phyloP scores from a whole-genome alignment of 2,113 vertebrate species.

The Prolemur simus region DNA sequence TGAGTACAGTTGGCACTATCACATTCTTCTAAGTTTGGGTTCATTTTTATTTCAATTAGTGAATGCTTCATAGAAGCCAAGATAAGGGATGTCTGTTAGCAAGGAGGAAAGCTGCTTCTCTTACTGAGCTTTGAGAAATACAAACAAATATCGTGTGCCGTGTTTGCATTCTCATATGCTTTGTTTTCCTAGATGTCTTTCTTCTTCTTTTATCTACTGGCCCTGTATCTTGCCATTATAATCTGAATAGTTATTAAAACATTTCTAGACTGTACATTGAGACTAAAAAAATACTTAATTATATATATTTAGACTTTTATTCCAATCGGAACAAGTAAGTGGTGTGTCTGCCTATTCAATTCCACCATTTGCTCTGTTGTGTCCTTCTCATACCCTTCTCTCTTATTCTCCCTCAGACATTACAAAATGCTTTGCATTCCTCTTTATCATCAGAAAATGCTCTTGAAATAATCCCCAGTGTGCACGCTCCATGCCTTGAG shows the following conservation, averaged over 20 bases:
- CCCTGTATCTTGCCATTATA: background rate
- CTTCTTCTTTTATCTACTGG: constrained; percentile 10
- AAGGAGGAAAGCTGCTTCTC: constrained; percentile 15
- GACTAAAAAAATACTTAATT: background rate
- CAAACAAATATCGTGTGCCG: background rate
- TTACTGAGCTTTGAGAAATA: constrained; percentile 51
- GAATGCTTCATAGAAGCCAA: constrained; percentile 58
- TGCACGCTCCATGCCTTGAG: background rate
- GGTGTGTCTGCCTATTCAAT: background rate
- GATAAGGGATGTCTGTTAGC: constrained; percentile 46
- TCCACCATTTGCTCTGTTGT: background rate
- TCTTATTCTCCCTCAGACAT: background rate
- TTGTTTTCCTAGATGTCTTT: background rate
- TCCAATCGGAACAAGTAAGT: background rate
- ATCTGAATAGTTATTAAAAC: constrained; percentile 15
- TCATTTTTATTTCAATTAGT: constrained; percentile 72
- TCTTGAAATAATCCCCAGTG: background rate
- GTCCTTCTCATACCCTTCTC: background rate
- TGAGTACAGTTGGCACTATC: constrained; percentile 63
- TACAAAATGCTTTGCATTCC: background rate
- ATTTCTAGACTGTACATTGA: background rate
- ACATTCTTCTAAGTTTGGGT: constrained; percentile 72
- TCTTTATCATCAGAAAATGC: background rate
- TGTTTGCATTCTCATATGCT: constrained; percentile 7
- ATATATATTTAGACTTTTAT: background rate